Evolutionary conservation across 2,113 vertebrate genomes (phyloP).

Genomic region (Oncorhynchus tshawytscha): DNA sequence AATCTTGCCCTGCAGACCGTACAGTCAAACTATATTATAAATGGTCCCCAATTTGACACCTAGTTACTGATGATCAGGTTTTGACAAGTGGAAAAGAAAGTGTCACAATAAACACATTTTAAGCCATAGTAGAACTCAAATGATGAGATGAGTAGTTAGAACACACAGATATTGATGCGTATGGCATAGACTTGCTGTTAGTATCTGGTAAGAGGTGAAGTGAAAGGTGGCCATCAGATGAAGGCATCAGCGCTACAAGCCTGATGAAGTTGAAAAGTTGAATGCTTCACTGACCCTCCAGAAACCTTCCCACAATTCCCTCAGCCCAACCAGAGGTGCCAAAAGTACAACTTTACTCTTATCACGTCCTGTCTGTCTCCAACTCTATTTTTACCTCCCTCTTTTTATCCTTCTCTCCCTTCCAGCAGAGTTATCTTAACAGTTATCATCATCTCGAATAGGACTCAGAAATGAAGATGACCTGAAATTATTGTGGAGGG

Average conservation of each 20-base stretch:
- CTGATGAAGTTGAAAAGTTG: neutral
- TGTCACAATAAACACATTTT: neutral
- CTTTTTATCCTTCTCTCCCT: neutral
- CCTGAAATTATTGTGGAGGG: neutral
- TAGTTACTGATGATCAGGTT: constrained; percentile 12
- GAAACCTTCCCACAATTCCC: constrained; percentile 43
- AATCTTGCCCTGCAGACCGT: constrained; percentile 30
- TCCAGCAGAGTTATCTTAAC: constrained; percentile 14
- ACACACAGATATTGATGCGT: neutral
- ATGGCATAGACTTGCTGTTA: constrained; percentile 14
- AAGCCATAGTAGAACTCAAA: neutral
- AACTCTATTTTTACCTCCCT: neutral
- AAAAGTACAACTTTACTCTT: constrained; percentile 54
- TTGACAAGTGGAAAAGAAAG: constrained; percentile 4
- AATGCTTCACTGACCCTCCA: constrained; percentile 33
- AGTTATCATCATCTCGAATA: constrained; percentile 5
- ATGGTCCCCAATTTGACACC: constrained; percentile 37
- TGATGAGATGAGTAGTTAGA: neutral
- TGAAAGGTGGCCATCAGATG: constrained; percentile 29
- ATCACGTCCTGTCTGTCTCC: neutral
- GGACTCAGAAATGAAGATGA: neutral
- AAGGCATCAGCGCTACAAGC: constrained; percentile 15
- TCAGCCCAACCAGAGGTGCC: constrained; percentile 44
- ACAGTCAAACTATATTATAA: constrained; percentile 28
- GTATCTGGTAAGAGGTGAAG: constrained; percentile 26